phyloP scores from a whole-genome alignment of 1,140 invertebrate genomes.

The Aplysia californica region DNA sequence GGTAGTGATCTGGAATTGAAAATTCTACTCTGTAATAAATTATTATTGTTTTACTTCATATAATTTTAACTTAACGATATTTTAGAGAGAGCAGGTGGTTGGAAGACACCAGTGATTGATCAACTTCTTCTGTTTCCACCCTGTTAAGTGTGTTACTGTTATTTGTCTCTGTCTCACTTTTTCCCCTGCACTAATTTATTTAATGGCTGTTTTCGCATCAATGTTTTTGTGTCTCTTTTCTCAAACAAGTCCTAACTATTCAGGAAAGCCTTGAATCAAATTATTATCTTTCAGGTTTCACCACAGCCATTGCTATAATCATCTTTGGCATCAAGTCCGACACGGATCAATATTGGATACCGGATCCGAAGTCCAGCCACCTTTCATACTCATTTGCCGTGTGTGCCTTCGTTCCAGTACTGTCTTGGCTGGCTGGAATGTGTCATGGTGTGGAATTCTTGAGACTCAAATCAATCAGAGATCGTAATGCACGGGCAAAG shows the following conservation, averaged over 20 bases:
- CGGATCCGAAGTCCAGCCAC: slow-evolving; percentile 22
- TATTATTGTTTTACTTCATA: too few relatives aligned
- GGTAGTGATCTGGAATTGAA: too few relatives aligned
- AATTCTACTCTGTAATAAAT: too few relatives aligned
- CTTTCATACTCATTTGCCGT: slow-evolving; percentile 23
- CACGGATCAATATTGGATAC: slow-evolving; percentile 3
- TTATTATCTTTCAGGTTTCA: slow-evolving; percentile 2
- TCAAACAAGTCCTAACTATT: too few relatives aligned
- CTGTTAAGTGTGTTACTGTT: neutral
- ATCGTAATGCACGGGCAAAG: slow-evolving; percentile 10
- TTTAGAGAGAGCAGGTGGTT: neutral
- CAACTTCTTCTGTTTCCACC: neutral
- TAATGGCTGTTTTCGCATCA: neutral
- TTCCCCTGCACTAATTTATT: neutral
- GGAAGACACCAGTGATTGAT: neutral
- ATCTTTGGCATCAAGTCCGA: slow-evolving; percentile 12
- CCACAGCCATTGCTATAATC: slow-evolving; percentile 6
- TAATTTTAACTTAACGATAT: neutral
- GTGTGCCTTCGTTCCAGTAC: slow-evolving; percentile 12
- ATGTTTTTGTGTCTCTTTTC: neutral
- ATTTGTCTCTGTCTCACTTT: neutral
- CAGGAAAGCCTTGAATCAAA: neutral
- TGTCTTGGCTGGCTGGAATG: slow-evolving; percentile 15
- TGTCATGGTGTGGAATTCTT: slow-evolving; percentile 14
- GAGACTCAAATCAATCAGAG: neutral